Conservation (phyloP, 2,797 vertebrate species). For the Acipenser transmontanus region DNA sequence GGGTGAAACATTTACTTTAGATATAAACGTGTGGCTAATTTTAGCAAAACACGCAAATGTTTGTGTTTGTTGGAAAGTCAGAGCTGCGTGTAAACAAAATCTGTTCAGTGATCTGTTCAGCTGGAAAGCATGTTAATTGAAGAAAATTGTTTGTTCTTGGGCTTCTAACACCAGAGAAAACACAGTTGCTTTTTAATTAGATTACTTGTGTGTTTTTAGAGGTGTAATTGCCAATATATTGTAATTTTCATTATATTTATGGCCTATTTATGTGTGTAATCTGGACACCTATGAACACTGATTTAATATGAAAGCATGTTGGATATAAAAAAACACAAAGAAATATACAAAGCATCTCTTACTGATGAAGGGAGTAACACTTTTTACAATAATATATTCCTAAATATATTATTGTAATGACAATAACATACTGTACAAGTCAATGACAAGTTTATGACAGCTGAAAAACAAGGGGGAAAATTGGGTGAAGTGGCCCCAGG, state of each 20-base stretch:
- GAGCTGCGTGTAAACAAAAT: not conserved
- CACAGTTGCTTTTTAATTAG: conserved; percentile 5
- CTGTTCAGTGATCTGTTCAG: not conserved
- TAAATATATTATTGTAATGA: no score
- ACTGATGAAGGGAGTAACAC: no score
- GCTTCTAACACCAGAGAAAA: conserved; percentile 1
- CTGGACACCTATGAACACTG: conserved; percentile 8
- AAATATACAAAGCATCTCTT: conserved; percentile 50
- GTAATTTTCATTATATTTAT: not conserved
- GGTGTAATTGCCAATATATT: not conserved
- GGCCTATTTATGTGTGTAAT: conserved; percentile 1
- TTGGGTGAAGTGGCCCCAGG: no score
- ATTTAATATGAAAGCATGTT: conserved; percentile 45
- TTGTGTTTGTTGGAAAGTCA: not conserved
- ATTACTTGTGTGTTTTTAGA: not conserved
- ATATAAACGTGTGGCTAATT: not conserved
- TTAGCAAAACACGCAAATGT: not conserved
- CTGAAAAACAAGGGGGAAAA: no score
- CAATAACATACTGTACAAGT: no score
- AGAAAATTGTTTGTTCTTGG: conserved; percentile 4
- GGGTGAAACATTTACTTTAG: not conserved
- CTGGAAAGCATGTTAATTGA: not conserved
- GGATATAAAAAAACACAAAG: conserved; percentile 66
- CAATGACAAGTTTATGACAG: no score
- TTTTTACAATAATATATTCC: no score